A percentile compares a stretch with the other conserved stretches of the same genome.
Evolutionary conservation across 1,140 invertebrate genomes (phyloP).

Genomic region (Zaprionus capensis): DNA sequence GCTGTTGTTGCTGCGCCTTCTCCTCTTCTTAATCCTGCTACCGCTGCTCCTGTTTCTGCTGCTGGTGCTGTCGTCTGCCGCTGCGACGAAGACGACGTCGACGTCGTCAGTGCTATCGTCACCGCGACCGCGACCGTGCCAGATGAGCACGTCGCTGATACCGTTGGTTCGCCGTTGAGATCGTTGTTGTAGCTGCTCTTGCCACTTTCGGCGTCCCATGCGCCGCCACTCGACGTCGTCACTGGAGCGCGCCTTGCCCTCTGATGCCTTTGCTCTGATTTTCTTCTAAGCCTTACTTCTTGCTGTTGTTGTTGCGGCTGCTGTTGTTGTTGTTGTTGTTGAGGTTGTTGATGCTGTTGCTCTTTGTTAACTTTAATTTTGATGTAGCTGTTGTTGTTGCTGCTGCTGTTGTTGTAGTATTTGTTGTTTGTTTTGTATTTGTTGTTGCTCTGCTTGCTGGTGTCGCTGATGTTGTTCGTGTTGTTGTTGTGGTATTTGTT

Average conservation of each 20-base stretch:
- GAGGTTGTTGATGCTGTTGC: slow-evolving; percentile 10
- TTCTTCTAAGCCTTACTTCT: slow-evolving; percentile 13
- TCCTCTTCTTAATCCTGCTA: slow-evolving; percentile 15
- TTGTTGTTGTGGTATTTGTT: slow-evolving; percentile 37
- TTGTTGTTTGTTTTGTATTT: slow-evolving; percentile 18
- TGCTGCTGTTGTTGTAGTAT: slow-evolving; percentile 10
- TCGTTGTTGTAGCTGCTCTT: slow-evolving; percentile 58
- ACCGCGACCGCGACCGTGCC: slow-evolving; percentile 59
- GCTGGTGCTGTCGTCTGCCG: slow-evolving; percentile 31
- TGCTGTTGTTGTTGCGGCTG: slow-evolving; percentile 5
- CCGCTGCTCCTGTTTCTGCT: slow-evolving; percentile 7
- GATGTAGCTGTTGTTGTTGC: slow-evolving; percentile 2
- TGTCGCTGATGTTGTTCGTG: slow-evolving; percentile 8
- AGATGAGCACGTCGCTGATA: slow-evolving; percentile 62
- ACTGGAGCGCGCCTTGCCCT: slow-evolving; percentile 5
- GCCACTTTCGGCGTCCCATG: slow-evolving; percentile 54
- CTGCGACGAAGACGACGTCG: slow-evolving; percentile 47
- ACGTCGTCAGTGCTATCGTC: slow-evolving; percentile 57
- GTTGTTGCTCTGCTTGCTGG: slow-evolving; percentile 45
- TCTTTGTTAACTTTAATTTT: not conserved
- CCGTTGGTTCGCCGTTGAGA: slow-evolving; percentile 69
- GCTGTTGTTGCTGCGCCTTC: slow-evolving; percentile 15
- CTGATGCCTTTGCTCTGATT: slow-evolving; percentile 14
- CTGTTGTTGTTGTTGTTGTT: slow-evolving; percentile 7
- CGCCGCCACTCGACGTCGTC: slow-evolving; percentile 45